phyloP scores from a whole-genome alignment of 2,888 invertebrate genomes.

The Aproaerema taeniolella region DNA sequence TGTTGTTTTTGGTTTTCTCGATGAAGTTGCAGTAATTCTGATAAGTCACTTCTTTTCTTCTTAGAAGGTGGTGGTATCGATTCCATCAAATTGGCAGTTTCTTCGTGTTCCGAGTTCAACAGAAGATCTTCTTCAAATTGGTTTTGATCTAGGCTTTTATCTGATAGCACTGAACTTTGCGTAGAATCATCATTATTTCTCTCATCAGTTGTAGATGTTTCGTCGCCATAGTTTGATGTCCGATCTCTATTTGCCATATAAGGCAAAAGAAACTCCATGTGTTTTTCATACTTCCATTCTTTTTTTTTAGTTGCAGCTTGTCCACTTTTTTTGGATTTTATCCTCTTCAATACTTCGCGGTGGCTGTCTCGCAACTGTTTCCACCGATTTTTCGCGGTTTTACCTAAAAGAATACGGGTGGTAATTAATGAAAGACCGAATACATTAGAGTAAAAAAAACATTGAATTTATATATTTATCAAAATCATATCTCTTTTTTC shows the following conservation, averaged over 20 bases:
- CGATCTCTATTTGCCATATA: slow-evolving; percentile 2
- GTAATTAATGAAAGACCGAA: too few species aligned
- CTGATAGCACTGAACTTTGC: background rate
- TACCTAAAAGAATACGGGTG: background rate
- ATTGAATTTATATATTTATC: background rate
- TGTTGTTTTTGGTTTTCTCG: too few species aligned
- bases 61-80: background rate
- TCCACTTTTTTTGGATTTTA: too few species aligned
- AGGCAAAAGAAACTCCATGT: slow-evolving; percentile 7
- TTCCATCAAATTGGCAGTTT: background rate
- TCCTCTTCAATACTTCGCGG: slow-evolving; percentile 1
- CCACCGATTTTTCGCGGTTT: background rate
- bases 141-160: background rate
- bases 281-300: slow-evolving; percentile 9
- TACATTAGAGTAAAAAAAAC: background rate
- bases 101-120: too few species aligned
- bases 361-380: slow-evolving; percentile 4
- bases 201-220: background rate
- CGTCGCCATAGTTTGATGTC: background rate
- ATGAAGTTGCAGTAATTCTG: background rate
- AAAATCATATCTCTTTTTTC: slow-evolving; percentile 1
- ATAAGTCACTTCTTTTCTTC: background rate
- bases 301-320: slow-evolving; percentile 1
- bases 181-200: background rate
- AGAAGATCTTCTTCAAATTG: too few species aligned